phyloP scores from a whole-genome alignment of 2,113 vertebrate genomes.

The Saccopteryx bilineata region DNA sequence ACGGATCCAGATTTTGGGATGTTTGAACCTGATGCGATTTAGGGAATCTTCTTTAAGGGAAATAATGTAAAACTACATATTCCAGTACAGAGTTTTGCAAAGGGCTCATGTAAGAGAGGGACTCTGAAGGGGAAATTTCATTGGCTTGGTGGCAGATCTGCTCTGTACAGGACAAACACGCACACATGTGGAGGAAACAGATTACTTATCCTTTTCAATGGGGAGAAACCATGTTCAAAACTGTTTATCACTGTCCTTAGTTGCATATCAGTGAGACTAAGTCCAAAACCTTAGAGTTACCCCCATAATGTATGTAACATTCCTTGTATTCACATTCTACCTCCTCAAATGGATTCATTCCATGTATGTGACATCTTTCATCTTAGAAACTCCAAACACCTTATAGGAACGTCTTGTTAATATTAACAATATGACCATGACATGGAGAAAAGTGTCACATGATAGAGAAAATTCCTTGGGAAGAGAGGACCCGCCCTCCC shows the following conservation, averaged over 20 bases:
- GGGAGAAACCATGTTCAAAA: not conserved
- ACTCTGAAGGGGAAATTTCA: not conserved
- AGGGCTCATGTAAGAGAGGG: not conserved
- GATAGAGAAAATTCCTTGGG: not conserved
- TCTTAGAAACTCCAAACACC: constrained; percentile 43
- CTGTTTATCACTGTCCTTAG: not conserved
- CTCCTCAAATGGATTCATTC: not conserved
- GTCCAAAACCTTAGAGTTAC: not conserved
- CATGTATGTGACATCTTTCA: not conserved
- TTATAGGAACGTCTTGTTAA: constrained; percentile 44
- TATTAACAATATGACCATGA: not conserved
- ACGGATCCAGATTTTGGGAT: not conserved
- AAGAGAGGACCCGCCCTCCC: not conserved
- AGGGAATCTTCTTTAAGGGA: not conserved
- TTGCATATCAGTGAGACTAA: not conserved
- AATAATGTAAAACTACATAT: not conserved
- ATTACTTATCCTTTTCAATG: not conserved
- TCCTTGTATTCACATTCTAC: not conserved
- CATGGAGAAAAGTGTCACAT: not conserved
- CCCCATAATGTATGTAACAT: not conserved
- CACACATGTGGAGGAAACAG: not conserved
- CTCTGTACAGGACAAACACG: too few relatives aligned
- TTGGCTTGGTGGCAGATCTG: not conserved
- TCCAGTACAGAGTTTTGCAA: not conserved
- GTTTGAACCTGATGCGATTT: not conserved